Base-by-base conservation (phyloP, 1,140 invertebrate species). In the Zaprionus inermis region DNA sequence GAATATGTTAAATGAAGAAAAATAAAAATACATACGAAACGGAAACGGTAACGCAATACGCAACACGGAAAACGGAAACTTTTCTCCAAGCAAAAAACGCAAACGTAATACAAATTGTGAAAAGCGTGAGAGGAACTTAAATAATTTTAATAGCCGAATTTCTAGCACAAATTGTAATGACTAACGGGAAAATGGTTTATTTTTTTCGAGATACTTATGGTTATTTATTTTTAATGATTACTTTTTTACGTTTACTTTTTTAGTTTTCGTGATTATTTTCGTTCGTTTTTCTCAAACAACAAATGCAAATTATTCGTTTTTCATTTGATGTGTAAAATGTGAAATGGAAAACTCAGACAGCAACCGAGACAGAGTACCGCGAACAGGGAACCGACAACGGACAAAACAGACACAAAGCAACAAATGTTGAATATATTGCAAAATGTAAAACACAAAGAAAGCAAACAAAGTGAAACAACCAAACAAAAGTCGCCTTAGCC, bases 141-240 rank as follows among this genome's bases (percentile, higher is more conserved):
- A 91, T 84, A 90, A 86, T 90, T 90, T 90, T 90, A 90, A 90
- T 90, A 90, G 86, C 86, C 78, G 85, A 90, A 90, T 90, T 90
- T 85, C 76, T 90, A 90, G 81, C 86, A 81, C 81, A 82, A 90
- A 90, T 90, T 90, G 61, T 66, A 74, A 69, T 72, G 60, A 58
- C 34, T 52, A 65, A 71, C 65, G 71, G 78, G 58, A 72, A 46
- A 61, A 74, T 67, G 69, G 16, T 55, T 75, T 75, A 52, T 11
- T 66, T 78, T 78, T 66, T 73, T 41, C 24, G 12, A 52, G 22
- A 22, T 44, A 14, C 52, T 63, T 24, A 34, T 41, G 32, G 55
- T 68, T 74, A 59, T 46, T 34, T 28, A 32, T 32, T 44, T 44
- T 38, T 5, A 38, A 5, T 38, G 14, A 5, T 41, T 28, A 5